Percentiles rank a stretch among this genome's conserved stretches.
These are phyloP conservation scores for Coelinius sp. DNA, from an alignment of 2,888 invertebrate genomes.

Conservation along the genomic window DNA sequence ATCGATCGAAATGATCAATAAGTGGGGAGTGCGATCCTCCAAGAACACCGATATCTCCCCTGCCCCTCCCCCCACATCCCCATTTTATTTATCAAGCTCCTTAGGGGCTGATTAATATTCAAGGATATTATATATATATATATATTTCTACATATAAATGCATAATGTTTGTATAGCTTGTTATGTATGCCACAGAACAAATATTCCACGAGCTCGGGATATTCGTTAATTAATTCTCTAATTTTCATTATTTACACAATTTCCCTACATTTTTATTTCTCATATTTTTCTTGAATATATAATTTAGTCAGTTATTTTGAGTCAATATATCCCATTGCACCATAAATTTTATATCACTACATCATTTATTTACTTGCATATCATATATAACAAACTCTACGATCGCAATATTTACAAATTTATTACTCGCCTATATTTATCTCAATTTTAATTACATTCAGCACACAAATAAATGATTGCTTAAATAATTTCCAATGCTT, in stretches of 20 bases:
- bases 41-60: conserved; percentile 49
- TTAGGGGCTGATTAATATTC: conserved; percentile 59
- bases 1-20: conserved; percentile 36
- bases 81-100: conserved; percentile 48
- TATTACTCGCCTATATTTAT: conserved; percentile 31
- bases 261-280: background rate
- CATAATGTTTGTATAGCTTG: conserved; percentile 51
- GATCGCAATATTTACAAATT: conserved; percentile 34
- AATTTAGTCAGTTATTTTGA: background rate
- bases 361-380: conserved; percentile 27
- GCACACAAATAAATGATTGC: conserved; percentile 61
- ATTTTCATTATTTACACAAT: conserved; percentile 6
- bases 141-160: conserved; percentile 49
- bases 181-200: conserved; percentile 42
- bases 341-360: conserved; percentile 19
- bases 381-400: conserved; percentile 47
- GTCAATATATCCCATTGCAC: conserved; percentile 39
- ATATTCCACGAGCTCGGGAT: conserved; percentile 43
- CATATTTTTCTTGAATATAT: background rate
- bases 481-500: conserved; percentile 56
- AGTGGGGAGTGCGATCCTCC: conserved; percentile 59
- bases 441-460: conserved; percentile 58
- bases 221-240: conserved; percentile 35
- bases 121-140: conserved; percentile 38
- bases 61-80: conserved; percentile 1